These are phyloP conservation scores for Brachyhypopomus occidentalis DNA, from an alignment of 2,113 vertebrate genomes.

Conservation along the genomic window DNA sequence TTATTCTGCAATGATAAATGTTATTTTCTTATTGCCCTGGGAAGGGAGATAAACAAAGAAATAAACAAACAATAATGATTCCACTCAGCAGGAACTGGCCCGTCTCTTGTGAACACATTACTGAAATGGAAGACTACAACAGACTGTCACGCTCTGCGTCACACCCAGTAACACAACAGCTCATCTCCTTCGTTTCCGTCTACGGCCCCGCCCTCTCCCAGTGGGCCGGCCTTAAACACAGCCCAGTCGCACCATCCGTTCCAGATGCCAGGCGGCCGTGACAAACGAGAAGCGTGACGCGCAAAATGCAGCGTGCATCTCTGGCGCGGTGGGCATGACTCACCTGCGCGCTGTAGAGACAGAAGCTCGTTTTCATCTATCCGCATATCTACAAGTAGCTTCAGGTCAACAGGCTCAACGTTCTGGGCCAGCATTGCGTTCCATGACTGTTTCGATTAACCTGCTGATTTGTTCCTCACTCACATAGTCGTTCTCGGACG, in stretches of 20 bases:
- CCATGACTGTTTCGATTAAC: neutral
- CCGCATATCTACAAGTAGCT: neutral
- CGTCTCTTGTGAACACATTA: neutral
- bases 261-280: slow-evolving; percentile 22
- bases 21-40: neutral
- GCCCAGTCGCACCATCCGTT: slow-evolving; percentile 8
- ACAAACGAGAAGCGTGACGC: slow-evolving; percentile 25
- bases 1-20: too few species aligned
- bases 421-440: neutral
- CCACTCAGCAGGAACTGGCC: neutral
- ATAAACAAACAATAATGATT: neutral
- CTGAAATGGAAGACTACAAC: neutral
- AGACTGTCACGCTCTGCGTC: slow-evolving; percentile 31
- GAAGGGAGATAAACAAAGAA: neutral
- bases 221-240: slow-evolving; percentile 30
- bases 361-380: neutral
- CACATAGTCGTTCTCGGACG: neutral
- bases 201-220: slow-evolving; percentile 6
- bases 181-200: slow-evolving; percentile 31
- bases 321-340: slow-evolving; percentile 16
- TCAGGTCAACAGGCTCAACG: neutral
- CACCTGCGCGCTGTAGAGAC: slow-evolving; percentile 20
- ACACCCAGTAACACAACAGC: neutral
- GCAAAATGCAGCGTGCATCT: slow-evolving; percentile 28
- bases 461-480: neutral